Conservation (phyloP, 1,140 invertebrate genomes). For the Drepana arcuata region DNA sequence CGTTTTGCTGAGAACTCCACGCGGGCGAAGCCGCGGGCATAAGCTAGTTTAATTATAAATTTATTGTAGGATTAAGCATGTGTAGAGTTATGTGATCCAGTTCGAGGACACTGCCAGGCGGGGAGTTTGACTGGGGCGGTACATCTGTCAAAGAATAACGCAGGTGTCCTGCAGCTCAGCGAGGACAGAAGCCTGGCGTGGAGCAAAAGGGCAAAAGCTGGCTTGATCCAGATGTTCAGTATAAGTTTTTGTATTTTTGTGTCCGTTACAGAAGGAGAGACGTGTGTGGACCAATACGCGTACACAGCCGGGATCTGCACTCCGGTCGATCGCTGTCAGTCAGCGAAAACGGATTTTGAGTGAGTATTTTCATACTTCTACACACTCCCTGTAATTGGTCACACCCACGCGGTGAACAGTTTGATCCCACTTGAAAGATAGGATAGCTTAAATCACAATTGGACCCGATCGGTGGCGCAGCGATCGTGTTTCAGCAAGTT, state of each 20-base stretch:
- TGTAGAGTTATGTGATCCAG: too few species aligned
- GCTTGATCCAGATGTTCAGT: too few species aligned
- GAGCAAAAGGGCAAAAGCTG: conserved; percentile 81
- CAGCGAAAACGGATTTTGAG: conserved; percentile 28
- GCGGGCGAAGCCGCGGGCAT: too few species aligned
- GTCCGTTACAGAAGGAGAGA: conserved; percentile 24
- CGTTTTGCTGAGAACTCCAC: too few species aligned
- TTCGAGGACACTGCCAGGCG: conserved; percentile 80
- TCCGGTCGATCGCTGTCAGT: conserved; percentile 11
- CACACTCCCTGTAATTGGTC: neutral
- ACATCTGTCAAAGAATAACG: conserved; percentile 87
- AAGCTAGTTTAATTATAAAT: too few species aligned
- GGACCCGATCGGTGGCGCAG: too few species aligned
- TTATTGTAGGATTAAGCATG: too few species aligned
- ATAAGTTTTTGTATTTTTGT: too few species aligned
- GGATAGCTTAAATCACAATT: too few species aligned
- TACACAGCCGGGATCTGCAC: conserved; percentile 20
- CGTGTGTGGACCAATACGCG: conserved; percentile 20
- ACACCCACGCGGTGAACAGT: neutral
- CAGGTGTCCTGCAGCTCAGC: conserved; percentile 89
- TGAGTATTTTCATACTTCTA: conserved; percentile 13
- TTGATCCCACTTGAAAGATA: too few species aligned
- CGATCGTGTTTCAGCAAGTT: too few species aligned
- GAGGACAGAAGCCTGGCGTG: conserved; percentile 82
- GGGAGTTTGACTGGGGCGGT: conserved; percentile 89